Evolutionary conservation across 2,113 vertebrate genomes (phyloP).

Genomic region (Anarhynchus alexandrinus): DNA sequence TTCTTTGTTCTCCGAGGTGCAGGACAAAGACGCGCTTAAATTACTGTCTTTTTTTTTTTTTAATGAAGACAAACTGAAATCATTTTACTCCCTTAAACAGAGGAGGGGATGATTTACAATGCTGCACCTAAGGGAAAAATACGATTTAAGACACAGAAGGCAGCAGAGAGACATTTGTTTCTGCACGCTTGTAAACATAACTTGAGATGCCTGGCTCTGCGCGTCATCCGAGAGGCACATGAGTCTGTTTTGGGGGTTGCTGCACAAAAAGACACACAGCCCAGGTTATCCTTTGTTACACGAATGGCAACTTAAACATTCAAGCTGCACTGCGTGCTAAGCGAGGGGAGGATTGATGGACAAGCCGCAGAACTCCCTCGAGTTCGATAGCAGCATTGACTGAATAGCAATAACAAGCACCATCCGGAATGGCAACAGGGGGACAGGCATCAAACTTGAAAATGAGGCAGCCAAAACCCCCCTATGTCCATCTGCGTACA

Average conservation of each 20-base stretch:
- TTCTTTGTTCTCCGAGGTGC: background rate
- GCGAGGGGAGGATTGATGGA: background rate
- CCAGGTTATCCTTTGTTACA: background rate
- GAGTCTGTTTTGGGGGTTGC: background rate
- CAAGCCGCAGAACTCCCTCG: background rate
- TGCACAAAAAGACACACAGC: background rate
- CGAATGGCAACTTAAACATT: background rate
- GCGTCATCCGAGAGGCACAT: background rate
- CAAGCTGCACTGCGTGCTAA: background rate
- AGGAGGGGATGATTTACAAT: background rate
- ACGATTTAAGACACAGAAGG: background rate
- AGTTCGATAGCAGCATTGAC: background rate
- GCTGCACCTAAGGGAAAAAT: background rate
- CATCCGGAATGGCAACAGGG: background rate
- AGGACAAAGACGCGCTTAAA: background rate
- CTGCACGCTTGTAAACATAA: fast-evolving
- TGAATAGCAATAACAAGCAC: slow-evolving; percentile 29
- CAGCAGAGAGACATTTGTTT: background rate
- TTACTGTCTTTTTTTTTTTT: background rate
- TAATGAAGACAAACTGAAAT: slow-evolving; percentile 16
- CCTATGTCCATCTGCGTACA: fast-evolving
- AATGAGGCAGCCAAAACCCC: background rate
- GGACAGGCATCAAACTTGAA: background rate
- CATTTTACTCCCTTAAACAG: background rate
- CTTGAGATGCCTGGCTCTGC: background rate